A percentile compares a stretch with the other conserved stretches of the same genome.
These are phyloP conservation scores for Orthosia cruda DNA, from an alignment of 2,888 invertebrate species.

Conservation along the genomic window DNA sequence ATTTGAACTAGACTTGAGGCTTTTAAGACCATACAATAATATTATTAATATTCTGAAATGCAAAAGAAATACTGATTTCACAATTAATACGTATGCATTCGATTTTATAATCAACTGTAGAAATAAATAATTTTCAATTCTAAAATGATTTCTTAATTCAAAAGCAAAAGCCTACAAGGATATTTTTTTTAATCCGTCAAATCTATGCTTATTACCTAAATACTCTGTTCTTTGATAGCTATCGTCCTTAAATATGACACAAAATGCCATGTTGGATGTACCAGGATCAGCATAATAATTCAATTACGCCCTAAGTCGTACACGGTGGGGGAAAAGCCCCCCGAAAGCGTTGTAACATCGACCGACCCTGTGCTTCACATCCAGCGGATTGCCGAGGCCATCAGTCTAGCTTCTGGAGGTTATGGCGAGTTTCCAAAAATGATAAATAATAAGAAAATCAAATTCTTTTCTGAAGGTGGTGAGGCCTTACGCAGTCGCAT, in stretches of 20 bases:
- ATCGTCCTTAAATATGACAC: constrained; percentile 31
- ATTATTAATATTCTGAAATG: too few relatives aligned
- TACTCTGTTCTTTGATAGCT: background rate
- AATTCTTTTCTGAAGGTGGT: background rate
- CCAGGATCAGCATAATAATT: background rate
- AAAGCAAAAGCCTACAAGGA: too few relatives aligned
- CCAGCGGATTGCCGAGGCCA: background rate
- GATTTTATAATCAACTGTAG: background rate
- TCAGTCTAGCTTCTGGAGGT: background rate
- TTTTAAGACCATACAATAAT: too few relatives aligned
- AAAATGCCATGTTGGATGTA: constrained; percentile 16
- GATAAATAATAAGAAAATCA: background rate
- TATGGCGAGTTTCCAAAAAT: background rate
- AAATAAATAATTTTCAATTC: background rate
- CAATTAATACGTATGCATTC: background rate
- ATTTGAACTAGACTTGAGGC: too few relatives aligned
- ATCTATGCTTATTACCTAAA: too few relatives aligned
- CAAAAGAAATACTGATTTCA: background rate
- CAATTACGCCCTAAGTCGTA: background rate
- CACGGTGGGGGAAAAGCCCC: background rate
- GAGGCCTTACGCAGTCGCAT: background rate
- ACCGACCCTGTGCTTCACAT: background rate
- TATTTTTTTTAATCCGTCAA: too few relatives aligned
- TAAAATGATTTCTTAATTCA: background rate
- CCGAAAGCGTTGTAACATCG: background rate